These are phyloP conservation scores for Diplazon laetatorius DNA, from an alignment of 2,888 invertebrate genomes.

Conservation along the genomic window DNA sequence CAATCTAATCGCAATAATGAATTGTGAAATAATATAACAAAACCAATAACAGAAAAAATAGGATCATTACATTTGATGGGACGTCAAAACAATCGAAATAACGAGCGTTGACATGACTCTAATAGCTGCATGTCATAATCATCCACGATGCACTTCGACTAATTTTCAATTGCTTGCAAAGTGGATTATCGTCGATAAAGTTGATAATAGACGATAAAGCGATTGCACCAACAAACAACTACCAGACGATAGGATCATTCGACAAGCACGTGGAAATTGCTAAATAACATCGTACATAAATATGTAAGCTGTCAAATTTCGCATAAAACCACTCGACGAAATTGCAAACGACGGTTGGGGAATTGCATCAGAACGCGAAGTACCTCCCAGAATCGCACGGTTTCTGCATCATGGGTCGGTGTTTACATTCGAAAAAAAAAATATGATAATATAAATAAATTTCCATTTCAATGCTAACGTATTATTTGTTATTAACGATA, in stretches of 20 bases:
- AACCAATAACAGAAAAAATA: no score
- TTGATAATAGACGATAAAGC: background rate
- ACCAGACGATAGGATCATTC: background rate
- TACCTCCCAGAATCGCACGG: background rate
- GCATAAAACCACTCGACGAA: background rate
- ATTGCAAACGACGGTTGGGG: slow-evolving; percentile 9
- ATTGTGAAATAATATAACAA: no score
- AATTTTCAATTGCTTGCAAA: slow-evolving; percentile 14
- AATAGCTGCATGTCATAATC: background rate
- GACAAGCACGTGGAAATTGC: background rate
- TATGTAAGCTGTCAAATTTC: background rate
- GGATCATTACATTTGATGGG: no score
- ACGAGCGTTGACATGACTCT: no score
- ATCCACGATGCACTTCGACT: slow-evolving; percentile 22
- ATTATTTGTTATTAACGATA: background rate
- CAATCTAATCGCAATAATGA: no score
- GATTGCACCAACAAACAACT: background rate
- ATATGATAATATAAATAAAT: background rate
- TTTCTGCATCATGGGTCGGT: slow-evolving; percentile 23
- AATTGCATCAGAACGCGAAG: background rate
- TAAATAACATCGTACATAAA: background rate
- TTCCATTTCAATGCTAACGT: background rate
- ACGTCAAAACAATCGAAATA: no score
- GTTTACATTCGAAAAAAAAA: background rate
- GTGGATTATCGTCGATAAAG: background rate